These are phyloP conservation scores for Cryptops parisi DNA, from an alignment of 2,888 invertebrate genomes.

Conservation along the genomic window DNA sequence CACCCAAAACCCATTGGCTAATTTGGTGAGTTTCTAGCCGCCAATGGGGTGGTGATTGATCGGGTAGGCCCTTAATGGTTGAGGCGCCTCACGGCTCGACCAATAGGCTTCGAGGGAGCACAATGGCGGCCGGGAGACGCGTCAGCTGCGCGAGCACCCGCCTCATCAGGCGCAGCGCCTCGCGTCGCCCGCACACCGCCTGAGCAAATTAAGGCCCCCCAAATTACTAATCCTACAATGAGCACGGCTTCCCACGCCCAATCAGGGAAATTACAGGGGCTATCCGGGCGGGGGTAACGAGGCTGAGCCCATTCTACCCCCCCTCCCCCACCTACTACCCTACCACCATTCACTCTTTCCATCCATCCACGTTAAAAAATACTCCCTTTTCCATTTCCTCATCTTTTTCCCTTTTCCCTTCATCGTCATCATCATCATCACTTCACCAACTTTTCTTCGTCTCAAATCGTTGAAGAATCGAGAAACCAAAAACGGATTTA, in stretches of 20 bases:
- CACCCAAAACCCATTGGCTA: slow-evolving; percentile 5
- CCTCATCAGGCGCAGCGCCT: neutral
- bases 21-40: neutral
- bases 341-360: too few species aligned
- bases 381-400: too few species aligned
- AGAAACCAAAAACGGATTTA: too few species aligned
- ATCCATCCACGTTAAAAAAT: too few species aligned
- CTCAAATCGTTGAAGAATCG: too few species aligned
- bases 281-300: neutral
- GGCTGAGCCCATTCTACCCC: neutral
- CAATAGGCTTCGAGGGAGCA: neutral
- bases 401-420: too few species aligned
- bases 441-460: too few species aligned
- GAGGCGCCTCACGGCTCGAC: neutral
- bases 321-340: too few species aligned
- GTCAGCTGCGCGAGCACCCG: too few species aligned
- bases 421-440: too few species aligned
- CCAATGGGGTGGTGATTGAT: slow-evolving; percentile 1
- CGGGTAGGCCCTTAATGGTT: slow-evolving; percentile 1
- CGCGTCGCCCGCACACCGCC: neutral
- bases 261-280: slow-evolving; percentile 1
- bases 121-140: neutral
- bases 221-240: slow-evolving; percentile 6
- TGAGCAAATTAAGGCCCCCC: slow-evolving; percentile 1
- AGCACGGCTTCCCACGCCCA: slow-evolving; percentile 6